Base-by-base conservation (phyloP, 2,888 invertebrate species). In the Epinotia ramella region DNA sequence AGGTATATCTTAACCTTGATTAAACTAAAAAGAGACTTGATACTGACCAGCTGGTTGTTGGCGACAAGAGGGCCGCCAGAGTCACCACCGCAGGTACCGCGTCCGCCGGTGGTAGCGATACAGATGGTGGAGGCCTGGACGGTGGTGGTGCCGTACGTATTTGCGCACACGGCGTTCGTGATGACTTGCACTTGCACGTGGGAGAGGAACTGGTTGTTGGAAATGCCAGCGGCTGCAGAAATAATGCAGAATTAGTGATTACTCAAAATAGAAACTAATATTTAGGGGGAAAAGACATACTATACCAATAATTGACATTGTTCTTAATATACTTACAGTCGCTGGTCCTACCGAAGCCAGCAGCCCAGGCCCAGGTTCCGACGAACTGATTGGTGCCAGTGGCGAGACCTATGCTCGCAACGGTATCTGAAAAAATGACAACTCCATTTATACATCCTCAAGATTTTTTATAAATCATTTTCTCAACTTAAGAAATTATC, bases 111-210 rank as follows among this genome's bases (percentile, higher is more conserved):
- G 66, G 74, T 75, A 72, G 73, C 73, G 49, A 73, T 67, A 72
- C 79, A 79, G 57, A 79, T 20, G 72, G 77, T 79, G 65, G 69
- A 64, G 57, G 28, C 63, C n/a, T 20, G 18, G 28, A 74, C 59
- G 46, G 44, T 20, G 68, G 6, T 0, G 11, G 46, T 2, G 66
- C 69, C 69, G 62, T 70, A 68, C 7, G 16, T 68, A 0, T 3
- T 11, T 9, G 18, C 44, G 62, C 84, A 84, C 5, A 67, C 77
- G 2, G 71, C 33, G 78, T 83, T 84, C 1, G 78, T 70, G 11
- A 86, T 78, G 5, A 87, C 84, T 0, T 76, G 76, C 24, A 93
- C 87, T 73, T 86, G 87, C 20, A 92, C 89, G 28, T 87, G 90
- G 69, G 91, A 89, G 67, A 90, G 84, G 11, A 68, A 69, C 28